Conservation (phyloP, 2,888 invertebrate species). For the Phaedon cochleariae region DNA sequence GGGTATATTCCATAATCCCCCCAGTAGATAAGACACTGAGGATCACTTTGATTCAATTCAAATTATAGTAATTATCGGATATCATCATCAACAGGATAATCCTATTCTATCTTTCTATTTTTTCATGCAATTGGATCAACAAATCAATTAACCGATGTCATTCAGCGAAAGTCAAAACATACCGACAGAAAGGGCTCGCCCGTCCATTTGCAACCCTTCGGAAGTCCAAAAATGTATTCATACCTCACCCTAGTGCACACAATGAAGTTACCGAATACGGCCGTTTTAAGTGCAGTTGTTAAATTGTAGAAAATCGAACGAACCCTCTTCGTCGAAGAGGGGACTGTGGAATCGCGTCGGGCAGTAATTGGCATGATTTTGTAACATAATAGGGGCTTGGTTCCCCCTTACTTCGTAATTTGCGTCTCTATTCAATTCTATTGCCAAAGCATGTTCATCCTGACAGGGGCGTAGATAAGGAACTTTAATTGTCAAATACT, state of each 20-base stretch:
- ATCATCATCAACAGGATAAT: too few species aligned
- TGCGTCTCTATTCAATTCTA: slow-evolving; percentile 46
- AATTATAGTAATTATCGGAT: too few species aligned
- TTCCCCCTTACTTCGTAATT: slow-evolving; percentile 43
- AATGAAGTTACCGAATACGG: slow-evolving; percentile 33
- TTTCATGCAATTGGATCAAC: background rate
- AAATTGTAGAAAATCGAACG: slow-evolving; percentile 38
- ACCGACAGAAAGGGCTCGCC: background rate
- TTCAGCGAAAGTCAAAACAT: background rate
- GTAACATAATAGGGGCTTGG: slow-evolving; percentile 47
- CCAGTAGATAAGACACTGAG: too few species aligned
- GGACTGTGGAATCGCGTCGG: slow-evolving; percentile 33
- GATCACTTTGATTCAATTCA: too few species aligned
- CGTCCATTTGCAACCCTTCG: background rate
- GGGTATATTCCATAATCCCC: too few species aligned
- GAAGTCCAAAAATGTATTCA: background rate
- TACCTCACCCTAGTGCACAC: slow-evolving; percentile 15
- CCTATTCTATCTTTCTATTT: too few species aligned
- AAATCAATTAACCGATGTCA: background rate
- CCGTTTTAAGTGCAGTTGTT: slow-evolving; percentile 37
- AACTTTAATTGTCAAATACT: background rate
- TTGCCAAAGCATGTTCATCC: background rate
- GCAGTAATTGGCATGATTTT: slow-evolving; percentile 49
- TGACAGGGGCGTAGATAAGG: background rate
- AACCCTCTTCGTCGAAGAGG: slow-evolving; percentile 11